A percentile compares a stretch with the other conserved stretches of the same genome.
These are phyloP conservation scores for Emmelina monodactyla DNA, from an alignment of 2,888 invertebrate species.

Conservation along the genomic window DNA sequence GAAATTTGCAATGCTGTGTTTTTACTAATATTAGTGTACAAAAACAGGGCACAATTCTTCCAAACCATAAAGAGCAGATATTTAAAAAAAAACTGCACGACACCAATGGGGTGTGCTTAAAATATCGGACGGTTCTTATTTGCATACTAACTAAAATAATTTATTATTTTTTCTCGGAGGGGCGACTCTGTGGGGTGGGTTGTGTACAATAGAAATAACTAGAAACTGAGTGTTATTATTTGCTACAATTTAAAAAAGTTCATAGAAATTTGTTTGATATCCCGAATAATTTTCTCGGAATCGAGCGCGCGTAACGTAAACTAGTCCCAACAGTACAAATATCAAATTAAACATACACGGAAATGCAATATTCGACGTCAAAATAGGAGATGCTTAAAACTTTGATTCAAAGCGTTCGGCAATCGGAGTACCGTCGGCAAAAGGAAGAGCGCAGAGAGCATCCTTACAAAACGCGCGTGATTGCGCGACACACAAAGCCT, in stretches of 20 bases:
- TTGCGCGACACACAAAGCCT: conserved; percentile 53
- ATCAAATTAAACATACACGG: conserved; percentile 47
- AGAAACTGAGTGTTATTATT: conserved; percentile 57
- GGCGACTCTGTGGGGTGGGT: conserved; percentile 49
- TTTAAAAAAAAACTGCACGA: conserved; percentile 39
- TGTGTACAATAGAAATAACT: conserved; percentile 53
- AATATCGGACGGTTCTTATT: conserved; percentile 60
- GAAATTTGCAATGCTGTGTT: conserved; percentile 4
- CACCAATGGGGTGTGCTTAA: conserved; percentile 60
- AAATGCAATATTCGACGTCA: conserved; percentile 57
- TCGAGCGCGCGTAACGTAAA: conserved; percentile 23
- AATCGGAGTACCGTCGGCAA: conserved; percentile 56
- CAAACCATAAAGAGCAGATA: conserved; percentile 47
- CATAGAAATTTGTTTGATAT: conserved; percentile 31
- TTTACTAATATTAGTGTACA: conserved; percentile 2
- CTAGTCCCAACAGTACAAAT: conserved; percentile 38
- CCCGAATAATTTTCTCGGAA: conserved; percentile 25
- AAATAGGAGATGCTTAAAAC: conserved; percentile 55
- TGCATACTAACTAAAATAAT: conserved; percentile 68
- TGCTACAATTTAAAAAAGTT: conserved; percentile 38
- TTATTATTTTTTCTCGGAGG: conserved; percentile 64
- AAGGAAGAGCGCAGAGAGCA: conserved; percentile 46
- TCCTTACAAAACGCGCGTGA: conserved; percentile 60
- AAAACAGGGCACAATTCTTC: conserved; percentile 25
- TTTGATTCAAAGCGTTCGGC: conserved; percentile 60